phyloP scores from a whole-genome alignment of 2,888 invertebrate genomes.

The Drosophila villosipedis region DNA sequence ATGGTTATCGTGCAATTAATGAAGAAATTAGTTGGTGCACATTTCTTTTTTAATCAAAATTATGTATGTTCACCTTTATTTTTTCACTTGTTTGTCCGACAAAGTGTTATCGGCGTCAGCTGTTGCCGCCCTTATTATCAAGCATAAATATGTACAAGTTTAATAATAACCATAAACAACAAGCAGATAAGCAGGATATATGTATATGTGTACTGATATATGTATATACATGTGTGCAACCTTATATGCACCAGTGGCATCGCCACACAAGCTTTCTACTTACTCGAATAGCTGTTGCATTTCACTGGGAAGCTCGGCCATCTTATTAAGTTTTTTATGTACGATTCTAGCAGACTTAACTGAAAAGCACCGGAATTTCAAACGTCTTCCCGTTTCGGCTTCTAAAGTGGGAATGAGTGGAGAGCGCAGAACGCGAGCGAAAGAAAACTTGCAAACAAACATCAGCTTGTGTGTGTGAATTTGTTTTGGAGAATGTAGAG shows the following conservation, averaged over 20 bases:
- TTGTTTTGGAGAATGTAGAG: constrained; percentile 17
- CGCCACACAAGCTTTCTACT: constrained; percentile 56
- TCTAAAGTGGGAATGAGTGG: constrained; percentile 41
- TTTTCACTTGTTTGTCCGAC: constrained; percentile 1
- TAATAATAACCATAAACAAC: constrained; percentile 35
- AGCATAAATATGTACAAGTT: constrained; percentile 16
- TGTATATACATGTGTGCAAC: not conserved
- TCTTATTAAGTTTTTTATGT: constrained; percentile 36
- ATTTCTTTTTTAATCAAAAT: constrained; percentile 20
- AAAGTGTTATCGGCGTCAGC: constrained; percentile 39
- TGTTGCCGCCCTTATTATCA: constrained; percentile 43
- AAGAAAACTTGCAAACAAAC: constrained; percentile 43
- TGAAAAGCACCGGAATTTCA: constrained; percentile 28
- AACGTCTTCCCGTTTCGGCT: constrained; percentile 48
- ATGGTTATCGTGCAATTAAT: constrained; percentile 17
- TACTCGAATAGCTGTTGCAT: constrained; percentile 77
- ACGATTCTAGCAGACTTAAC: constrained; percentile 26
- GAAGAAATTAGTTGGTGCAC: constrained; percentile 8
- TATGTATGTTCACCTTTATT: constrained; percentile 34
- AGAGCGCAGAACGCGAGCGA: constrained; percentile 20
- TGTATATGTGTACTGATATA: not conserved
- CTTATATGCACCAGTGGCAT: constrained; percentile 19
- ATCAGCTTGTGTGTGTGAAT: constrained; percentile 1
- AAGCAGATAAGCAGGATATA: constrained; percentile 58
- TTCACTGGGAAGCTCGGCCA: constrained; percentile 75